Conservation (phyloP, 2,888 invertebrate genomes). For the Lacanobia wlatinum region DNA sequence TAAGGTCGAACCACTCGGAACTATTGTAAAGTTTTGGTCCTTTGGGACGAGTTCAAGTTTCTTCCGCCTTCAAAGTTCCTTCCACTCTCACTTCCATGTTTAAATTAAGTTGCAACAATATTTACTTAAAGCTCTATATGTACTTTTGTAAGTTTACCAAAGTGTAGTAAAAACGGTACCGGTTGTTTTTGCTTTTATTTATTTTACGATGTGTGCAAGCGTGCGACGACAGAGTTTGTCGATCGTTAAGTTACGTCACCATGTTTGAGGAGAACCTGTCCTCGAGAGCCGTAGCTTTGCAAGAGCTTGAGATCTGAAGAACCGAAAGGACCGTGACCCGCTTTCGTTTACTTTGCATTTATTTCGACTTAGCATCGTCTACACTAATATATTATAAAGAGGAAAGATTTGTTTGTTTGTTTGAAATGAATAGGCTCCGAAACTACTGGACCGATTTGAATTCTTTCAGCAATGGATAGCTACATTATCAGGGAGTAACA, state of each 20-base stretch:
- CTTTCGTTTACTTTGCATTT: slow-evolving; percentile 73
- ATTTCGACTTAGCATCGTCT: slow-evolving; percentile 66
- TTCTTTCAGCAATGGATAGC: no score
- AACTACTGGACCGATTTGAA: no score
- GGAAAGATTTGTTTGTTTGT: no score
- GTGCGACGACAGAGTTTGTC: slow-evolving; percentile 68
- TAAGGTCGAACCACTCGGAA: neutral
- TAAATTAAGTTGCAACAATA: slow-evolving; percentile 9
- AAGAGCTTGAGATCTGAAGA: slow-evolving; percentile 81
- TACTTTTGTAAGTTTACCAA: slow-evolving; percentile 26
- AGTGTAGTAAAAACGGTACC: slow-evolving; percentile 38
- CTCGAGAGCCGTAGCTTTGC: slow-evolving; percentile 73
- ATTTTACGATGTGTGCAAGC: slow-evolving; percentile 76
- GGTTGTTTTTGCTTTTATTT: slow-evolving; percentile 57
- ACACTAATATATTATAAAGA: no score
- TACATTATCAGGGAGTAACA: no score
- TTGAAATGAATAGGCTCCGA: no score
- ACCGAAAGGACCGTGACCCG: slow-evolving; percentile 84
- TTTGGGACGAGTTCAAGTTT: slow-evolving; percentile 5
- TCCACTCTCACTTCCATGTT: slow-evolving; percentile 10
- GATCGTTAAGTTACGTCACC: slow-evolving; percentile 77
- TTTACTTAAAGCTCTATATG: neutral
- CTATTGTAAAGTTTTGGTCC: slow-evolving; percentile 4
- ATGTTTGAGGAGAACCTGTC: slow-evolving; percentile 79
- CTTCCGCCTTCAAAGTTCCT: slow-evolving; percentile 2